Conservation (phyloP, 2,888 invertebrate genomes). For the Malachius bipustulatus region DNA sequence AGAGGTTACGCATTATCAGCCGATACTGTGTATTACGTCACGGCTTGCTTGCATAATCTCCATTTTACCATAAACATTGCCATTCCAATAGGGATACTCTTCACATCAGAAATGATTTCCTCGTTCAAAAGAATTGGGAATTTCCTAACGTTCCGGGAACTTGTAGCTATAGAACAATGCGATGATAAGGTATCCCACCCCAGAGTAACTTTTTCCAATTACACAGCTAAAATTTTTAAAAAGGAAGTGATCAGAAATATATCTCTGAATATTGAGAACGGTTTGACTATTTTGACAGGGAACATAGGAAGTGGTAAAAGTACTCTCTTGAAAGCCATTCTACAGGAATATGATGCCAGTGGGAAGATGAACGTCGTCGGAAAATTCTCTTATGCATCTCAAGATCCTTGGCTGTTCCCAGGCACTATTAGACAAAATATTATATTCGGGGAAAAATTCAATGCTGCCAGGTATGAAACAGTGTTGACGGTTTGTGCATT, state of each 20-base stretch:
- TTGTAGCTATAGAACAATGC: background rate
- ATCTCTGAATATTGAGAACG: conserved; percentile 29
- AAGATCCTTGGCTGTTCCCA: conserved; percentile 29
- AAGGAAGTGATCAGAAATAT: background rate
- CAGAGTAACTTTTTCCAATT: background rate
- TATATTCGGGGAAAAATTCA: conserved; percentile 29
- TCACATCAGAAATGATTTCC: conserved; percentile 66
- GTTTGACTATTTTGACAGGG: conserved; percentile 44
- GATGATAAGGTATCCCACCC: background rate
- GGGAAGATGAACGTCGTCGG: conserved; percentile 21
- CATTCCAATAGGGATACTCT: conserved; percentile 74
- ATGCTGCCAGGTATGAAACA: conserved; percentile 28
- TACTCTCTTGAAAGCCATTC: conserved; percentile 23
- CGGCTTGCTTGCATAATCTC: conserved; percentile 79
- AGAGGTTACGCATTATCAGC: conserved; percentile 62
- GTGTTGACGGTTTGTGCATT: conserved; percentile 37
- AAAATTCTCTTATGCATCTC: conserved; percentile 25
- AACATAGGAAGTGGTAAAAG: conserved; percentile 25
- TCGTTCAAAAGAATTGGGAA: conserved; percentile 57
- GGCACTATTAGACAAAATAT: conserved; percentile 27
- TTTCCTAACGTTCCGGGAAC: conserved; percentile 35
- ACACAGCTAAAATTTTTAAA: background rate
- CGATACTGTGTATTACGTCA: conserved; percentile 77
- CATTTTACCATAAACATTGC: conserved; percentile 78
- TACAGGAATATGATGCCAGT: conserved; percentile 21